Percentiles rank a stretch among this genome's conserved stretches.
Conservation (phyloP, 2,797 vertebrate species). For the Leptatherina wallacei region DNA sequence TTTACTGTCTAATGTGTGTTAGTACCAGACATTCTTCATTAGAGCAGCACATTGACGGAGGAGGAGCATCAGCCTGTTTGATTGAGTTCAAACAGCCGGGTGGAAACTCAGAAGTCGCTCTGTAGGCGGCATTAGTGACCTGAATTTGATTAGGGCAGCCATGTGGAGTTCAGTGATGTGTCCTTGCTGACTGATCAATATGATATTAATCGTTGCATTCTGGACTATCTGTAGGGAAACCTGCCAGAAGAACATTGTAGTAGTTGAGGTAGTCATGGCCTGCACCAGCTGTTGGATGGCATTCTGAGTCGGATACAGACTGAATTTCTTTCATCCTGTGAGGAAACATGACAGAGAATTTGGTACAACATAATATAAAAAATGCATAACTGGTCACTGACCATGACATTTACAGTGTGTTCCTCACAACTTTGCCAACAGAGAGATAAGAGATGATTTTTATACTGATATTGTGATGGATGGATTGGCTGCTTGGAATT, state of each 20-base stretch:
- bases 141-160: conserved; percentile 11
- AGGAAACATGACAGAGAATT: not conserved
- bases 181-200: not conserved
- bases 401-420: too few relatives aligned
- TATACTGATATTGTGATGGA: not conserved
- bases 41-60: not conserved
- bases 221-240: not conserved
- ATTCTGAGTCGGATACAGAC: not conserved
- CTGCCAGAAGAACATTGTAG: not conserved
- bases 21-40: not conserved
- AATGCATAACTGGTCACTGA: not conserved
- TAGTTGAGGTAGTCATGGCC: not conserved
- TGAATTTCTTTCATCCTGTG: not conserved
- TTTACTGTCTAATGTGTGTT: not conserved
- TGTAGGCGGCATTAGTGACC: not conserved
- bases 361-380: not conserved
- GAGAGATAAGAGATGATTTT: too few relatives aligned
- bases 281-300: not conserved
- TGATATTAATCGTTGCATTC: not conserved
- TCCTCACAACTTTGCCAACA: too few relatives aligned
- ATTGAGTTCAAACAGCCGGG: not conserved
- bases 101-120: not conserved
- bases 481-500: not conserved
- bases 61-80: not conserved
- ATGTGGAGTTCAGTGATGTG: not conserved